phyloP scores from a whole-genome alignment of 2,113 vertebrate genomes.

The Triplophysa siluroides region DNA sequence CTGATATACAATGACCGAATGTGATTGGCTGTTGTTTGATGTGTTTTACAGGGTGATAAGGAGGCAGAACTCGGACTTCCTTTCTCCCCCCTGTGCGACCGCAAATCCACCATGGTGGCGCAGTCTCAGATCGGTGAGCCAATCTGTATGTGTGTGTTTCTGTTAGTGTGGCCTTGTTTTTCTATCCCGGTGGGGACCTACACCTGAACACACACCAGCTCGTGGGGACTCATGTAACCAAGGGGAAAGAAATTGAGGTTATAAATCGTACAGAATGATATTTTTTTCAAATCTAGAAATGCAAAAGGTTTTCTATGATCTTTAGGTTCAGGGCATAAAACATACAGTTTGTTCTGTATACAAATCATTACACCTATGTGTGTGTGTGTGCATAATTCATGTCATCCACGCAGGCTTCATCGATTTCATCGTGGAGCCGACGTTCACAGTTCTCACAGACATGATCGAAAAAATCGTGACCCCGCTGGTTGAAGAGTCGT shows the following conservation, averaged over 20 bases:
- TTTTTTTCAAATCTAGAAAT: too few relatives aligned
- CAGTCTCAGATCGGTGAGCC: conserved; percentile 89
- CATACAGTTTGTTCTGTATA: too few relatives aligned
- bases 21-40: not conserved
- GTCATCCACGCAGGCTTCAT: conserved; percentile 83
- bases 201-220: too few relatives aligned
- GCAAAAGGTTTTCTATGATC: too few relatives aligned
- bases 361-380: too few relatives aligned
- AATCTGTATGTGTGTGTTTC: conserved; percentile 25
- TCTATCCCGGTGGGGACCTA: too few relatives aligned
- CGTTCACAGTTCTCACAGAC: conserved; percentile 90
- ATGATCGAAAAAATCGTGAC: conserved; percentile 92
- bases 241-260: too few relatives aligned
- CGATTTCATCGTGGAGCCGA: conserved; percentile 97
- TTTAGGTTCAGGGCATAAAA: too few relatives aligned
- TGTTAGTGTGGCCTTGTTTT: too few relatives aligned
- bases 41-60: conserved; percentile 85
- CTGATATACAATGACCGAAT: not conserved
- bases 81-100: conserved; percentile 94
- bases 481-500: conserved; percentile 83
- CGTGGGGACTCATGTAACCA: too few relatives aligned
- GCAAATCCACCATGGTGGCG: conserved; percentile 89
- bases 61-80: conserved; percentile 90
- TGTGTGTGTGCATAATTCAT: not conserved
- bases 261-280: too few relatives aligned